Evolutionary conservation across 1,140 invertebrate genomes (phyloP), one percentile per base, ranked within the genome.

Genomic region (Drosophila erecta): DNA sequence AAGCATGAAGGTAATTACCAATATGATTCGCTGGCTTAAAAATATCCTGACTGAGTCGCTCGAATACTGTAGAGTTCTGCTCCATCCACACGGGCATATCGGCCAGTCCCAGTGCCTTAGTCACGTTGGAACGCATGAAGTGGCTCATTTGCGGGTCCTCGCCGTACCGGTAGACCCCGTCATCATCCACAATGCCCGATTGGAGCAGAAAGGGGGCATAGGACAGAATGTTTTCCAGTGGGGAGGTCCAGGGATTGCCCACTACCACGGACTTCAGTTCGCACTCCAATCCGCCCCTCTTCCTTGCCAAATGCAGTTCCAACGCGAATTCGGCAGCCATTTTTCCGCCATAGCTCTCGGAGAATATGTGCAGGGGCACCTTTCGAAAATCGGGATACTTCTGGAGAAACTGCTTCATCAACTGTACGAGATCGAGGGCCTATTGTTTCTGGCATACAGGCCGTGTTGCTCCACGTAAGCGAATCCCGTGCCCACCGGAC

Each of bases 271-370:
- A 97, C 79, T 94, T 93, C 44, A 98, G 94, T 58, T 96, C 96
- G 44, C 95, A 95, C 5, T 93, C 92, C 2, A 98, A 94, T 35
- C 93, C 93, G 4, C 94, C 95, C 0, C 81, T 87, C 67, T 94
- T 71, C 71, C 95, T 94, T 40, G 95, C 95, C 95, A 96, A 76
- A 60, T 85, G 76, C 37, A 91, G 62, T 53, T 92, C 81, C 27
- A 91, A 69, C 1, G 94, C 96, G 83, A 98, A 97, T 76, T 97
- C 96, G 10, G 96, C 94, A 1, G 96, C 95, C 96, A 98, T 98
- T 93, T 98, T 98, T 1, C 97, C 97, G 35, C 97, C 97, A 92
- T 98, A 98, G 1, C 96, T 97, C 91, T 98, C 96, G 22, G 95
- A 96, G 75, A 96, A 96, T 55, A 98, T 97, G 79, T 97, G 98